Conservation (phyloP, 2,113 vertebrate species). For the Varanus salvator region DNA sequence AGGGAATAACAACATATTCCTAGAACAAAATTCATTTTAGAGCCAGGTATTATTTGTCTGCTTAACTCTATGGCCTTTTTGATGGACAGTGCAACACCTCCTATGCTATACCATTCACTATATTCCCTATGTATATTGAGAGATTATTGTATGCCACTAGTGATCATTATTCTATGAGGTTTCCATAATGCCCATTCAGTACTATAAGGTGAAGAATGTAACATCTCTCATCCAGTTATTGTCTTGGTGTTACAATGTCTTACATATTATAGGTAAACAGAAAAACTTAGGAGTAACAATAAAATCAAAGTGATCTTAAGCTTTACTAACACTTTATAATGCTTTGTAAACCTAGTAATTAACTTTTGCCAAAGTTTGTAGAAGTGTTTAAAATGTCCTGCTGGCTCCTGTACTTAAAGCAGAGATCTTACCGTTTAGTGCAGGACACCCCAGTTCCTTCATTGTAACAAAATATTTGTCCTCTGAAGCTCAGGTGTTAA, state of each 20-base stretch:
- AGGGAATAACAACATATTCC: no score
- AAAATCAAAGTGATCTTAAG: conserved; percentile 59
- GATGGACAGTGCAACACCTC: no score
- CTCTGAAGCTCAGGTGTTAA: conserved; percentile 47
- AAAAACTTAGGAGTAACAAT: conserved; percentile 32
- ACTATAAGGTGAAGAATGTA: conserved; percentile 28
- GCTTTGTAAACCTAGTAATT: conserved; percentile 73
- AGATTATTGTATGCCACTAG: no score
- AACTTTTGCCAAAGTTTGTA: conserved; percentile 74
- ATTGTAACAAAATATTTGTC: conserved; percentile 44
- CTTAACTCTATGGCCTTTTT: no score
- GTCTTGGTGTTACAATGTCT: background rate
- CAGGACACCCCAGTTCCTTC: conserved; percentile 47
- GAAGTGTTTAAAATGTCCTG: conserved; percentile 72
- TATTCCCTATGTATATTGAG: no score
- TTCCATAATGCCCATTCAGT: no score
- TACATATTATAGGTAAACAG: conserved; percentile 41
- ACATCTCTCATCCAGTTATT: conserved; percentile 26
- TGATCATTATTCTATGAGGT: no score
- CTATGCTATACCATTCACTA: no score
- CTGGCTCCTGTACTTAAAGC: conserved; percentile 63
- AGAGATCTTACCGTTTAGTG: conserved; percentile 70
- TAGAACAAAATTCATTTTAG: no score
- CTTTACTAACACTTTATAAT: conserved; percentile 26
- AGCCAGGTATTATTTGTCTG: no score